Evolutionary conservation across 2,797 vertebrate genomes (phyloP).

Genomic region (Lepilemur septentrionalis): DNA sequence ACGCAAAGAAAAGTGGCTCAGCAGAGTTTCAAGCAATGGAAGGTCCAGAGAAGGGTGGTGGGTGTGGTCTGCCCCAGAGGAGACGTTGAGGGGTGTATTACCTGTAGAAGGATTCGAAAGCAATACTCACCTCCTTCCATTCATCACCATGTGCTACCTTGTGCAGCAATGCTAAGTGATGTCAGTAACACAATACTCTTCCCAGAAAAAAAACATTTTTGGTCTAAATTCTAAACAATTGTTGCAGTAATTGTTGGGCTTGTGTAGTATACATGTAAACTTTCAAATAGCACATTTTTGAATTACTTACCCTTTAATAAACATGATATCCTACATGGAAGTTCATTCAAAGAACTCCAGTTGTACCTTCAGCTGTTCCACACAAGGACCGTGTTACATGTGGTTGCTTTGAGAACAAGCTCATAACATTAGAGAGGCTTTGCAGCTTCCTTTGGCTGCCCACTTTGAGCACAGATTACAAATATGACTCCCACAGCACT

Average conservation of each 20-base stretch:
- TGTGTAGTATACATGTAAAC: not conserved
- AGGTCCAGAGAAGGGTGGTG: not conserved
- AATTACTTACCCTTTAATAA: not conserved
- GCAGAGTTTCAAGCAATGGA: not conserved
- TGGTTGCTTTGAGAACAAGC: not conserved
- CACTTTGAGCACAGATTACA: not conserved
- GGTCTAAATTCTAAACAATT: not conserved
- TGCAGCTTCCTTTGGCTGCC: not conserved
- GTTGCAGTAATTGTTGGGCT: not conserved
- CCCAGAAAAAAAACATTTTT: not conserved
- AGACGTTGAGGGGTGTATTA: rapidly evolving
- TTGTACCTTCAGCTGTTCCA: not conserved
- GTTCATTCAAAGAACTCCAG: not conserved
- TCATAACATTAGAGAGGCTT: not conserved
- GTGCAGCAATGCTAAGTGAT: not conserved
- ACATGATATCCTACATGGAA: not conserved
- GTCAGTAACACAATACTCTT: not conserved
- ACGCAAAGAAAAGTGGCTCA: not conserved
- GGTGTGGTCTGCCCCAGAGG: not conserved
- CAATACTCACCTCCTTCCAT: not conserved
- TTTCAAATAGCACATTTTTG: not conserved
- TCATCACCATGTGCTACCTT: not conserved
- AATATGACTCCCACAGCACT: not conserved
- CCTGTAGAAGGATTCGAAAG: not conserved
- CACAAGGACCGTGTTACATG: not conserved